A percentile compares a stretch with the other conserved stretches of the same genome.
Evolutionary conservation across 2,888 invertebrate species (phyloP).

Genomic region (Pecten maximus): DNA sequence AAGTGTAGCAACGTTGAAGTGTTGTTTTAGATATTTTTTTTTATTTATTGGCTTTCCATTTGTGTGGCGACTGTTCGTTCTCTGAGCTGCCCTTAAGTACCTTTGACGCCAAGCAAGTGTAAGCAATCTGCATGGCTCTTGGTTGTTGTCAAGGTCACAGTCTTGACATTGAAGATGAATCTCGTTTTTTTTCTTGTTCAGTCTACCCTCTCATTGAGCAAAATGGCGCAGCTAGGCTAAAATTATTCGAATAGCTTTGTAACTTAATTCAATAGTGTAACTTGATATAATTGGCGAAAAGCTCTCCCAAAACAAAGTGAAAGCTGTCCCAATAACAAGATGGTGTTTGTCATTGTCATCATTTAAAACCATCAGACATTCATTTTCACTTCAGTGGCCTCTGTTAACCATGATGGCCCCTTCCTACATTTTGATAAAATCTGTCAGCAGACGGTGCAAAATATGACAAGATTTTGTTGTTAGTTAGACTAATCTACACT

Average conservation of each 20-base stretch:
- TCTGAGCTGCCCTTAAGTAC: background rate
- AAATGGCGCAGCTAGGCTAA: background rate
- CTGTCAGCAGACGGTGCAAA: constrained; percentile 15
- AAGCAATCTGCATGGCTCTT: background rate
- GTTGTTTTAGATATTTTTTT: background rate
- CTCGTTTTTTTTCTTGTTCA: background rate
- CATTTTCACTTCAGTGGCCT: constrained; percentile 5
- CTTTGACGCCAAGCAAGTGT: constrained; percentile 8
- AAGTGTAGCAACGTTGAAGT: background rate
- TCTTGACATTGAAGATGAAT: background rate
- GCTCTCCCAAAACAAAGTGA: background rate
- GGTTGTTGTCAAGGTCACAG: background rate
- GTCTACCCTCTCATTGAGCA: background rate
- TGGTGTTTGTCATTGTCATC: constrained; percentile 13
- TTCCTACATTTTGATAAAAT: constrained; percentile 15
- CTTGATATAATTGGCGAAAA: constrained; percentile 2
- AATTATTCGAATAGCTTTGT: background rate
- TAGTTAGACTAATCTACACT: constrained; percentile 22
- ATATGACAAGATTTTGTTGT: constrained; percentile 13
- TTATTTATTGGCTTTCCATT: background rate
- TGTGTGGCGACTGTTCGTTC: background rate
- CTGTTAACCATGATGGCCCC: background rate
- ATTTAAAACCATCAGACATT: constrained; percentile 26
- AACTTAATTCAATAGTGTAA: background rate
- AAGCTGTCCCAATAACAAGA: background rate